Conservation (phyloP, 1,140 invertebrate genomes). For the Bombus breviceps region DNA sequence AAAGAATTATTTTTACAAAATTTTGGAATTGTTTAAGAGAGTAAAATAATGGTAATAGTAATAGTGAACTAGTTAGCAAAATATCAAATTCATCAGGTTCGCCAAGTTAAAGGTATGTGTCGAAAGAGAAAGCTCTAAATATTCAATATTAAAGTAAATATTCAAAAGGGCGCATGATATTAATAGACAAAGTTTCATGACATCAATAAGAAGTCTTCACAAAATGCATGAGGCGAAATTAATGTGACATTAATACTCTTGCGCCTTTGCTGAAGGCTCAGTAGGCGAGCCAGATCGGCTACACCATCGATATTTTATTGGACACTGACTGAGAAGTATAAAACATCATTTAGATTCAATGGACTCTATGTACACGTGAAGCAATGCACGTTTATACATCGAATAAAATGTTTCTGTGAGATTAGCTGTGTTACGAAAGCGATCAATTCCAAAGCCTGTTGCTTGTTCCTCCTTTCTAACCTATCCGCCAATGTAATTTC, state of each 20-base stretch:
- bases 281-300: not conserved
- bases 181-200: too few relatives aligned
- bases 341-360: constrained; percentile 17
- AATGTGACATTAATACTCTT: constrained; percentile 7
- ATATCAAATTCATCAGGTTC: too few relatives aligned
- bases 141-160: too few relatives aligned
- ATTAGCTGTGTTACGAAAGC: constrained; percentile 14
- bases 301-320: constrained; percentile 21
- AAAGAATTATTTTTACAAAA: too few relatives aligned
- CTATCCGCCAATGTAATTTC: not conserved
- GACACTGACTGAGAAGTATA: not conserved
- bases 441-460: not conserved
- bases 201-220: not conserved
- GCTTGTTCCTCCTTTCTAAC: too few relatives aligned
- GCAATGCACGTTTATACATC: not conserved
- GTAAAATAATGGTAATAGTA: too few relatives aligned
- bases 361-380: not conserved
- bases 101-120: too few relatives aligned
- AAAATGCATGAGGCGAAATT: not conserved
- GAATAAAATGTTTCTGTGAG: not conserved
- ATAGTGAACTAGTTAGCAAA: too few relatives aligned
- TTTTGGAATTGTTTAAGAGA: too few relatives aligned
- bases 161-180: too few relatives aligned
- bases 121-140: too few relatives aligned
- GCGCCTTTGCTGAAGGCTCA: not conserved